Evolutionary conservation across 2,888 invertebrate genomes (phyloP).

Genomic region (Lasioglossum figueresi): DNA sequence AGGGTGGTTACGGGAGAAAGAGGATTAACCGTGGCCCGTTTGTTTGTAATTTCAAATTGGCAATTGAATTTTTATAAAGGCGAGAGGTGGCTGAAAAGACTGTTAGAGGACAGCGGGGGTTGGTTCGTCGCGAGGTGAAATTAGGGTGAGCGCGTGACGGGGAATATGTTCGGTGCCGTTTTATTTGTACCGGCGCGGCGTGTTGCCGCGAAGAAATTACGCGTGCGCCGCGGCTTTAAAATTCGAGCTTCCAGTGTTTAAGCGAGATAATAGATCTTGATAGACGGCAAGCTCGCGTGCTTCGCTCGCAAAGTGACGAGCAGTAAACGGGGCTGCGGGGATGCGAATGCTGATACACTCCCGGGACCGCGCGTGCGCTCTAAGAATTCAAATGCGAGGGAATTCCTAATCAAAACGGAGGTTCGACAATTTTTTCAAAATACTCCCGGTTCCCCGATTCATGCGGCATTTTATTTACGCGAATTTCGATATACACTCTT

Average conservation of each 20-base stretch:
- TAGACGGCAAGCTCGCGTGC: constrained; percentile 3
- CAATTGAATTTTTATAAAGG: constrained; percentile 31
- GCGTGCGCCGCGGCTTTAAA: constrained; percentile 15
- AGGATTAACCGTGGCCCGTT: background rate
- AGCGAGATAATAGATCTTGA: constrained; percentile 20
- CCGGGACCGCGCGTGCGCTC: background rate
- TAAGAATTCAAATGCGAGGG: background rate
- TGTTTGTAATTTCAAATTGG: constrained; percentile 36
- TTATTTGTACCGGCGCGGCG: constrained; percentile 1
- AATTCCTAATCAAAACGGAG: background rate
- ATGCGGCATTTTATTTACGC: background rate
- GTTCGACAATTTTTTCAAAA: background rate
- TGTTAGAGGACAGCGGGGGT: background rate
- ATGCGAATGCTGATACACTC: background rate
- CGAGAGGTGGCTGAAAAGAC: background rate
- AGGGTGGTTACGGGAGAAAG: background rate
- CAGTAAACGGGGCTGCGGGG: background rate
- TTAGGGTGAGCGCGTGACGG: constrained; percentile 27
- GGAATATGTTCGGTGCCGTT: constrained; percentile 35
- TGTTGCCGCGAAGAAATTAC: background rate
- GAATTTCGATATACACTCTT: background rate
- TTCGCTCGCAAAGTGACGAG: background rate
- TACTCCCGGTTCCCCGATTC: background rate
- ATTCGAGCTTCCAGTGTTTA: constrained; percentile 18
- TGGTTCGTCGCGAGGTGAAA: background rate